Evolutionary conservation across 2,113 vertebrate species (phyloP), one percentile per base, ranked within the genome.

Genomic region (Sterrhoptilus dennistouni): DNA sequence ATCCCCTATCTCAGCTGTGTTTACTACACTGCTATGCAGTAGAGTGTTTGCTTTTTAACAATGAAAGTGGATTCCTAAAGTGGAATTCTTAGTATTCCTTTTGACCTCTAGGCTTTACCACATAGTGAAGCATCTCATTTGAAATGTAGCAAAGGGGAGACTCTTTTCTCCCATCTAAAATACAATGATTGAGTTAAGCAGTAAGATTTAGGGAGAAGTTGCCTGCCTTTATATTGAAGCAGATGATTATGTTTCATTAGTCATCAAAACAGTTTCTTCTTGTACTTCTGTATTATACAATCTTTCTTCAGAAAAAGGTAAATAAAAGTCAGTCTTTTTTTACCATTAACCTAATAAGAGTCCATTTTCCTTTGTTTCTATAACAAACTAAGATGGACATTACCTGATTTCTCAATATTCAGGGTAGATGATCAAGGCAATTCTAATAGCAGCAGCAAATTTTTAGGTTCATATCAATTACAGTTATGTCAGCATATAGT

Each of bases 41-140:
- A 16, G 7, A 42, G 8, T 3, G 2, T 8, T 75, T 87, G 29
- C 8, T 8, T 49, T 78, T 44, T 16, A 71, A 65, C 35, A 33
- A 7, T 0, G 0, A 33, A 4, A 24, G 13, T 52, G 23, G 23
- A 33, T 64, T 21, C 17, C 1, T 1, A 33, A 53, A 7, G 20
- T 35, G 29, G 40, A 78, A 76, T 52, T 85, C 29, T 53, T 70
- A 28, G 6, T 31, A 59, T 28, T 35, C 10, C 15, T 63, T 88
- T 75, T 75, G 18, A 50, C 29, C 8, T 78, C 42, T 50, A 45
- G 14, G 8, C 74, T 77, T 78, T 57, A 21, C 17, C 18, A 27
- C 16, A 21, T 5, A 44, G 12, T 35, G 22, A 91, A 63, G 12
- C 23, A 4, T 38, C 5, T 25, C 1, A 33, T 60, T 56, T 70